Conservation (phyloP, 2,888 invertebrate species). For the Portevinia maculata region DNA sequence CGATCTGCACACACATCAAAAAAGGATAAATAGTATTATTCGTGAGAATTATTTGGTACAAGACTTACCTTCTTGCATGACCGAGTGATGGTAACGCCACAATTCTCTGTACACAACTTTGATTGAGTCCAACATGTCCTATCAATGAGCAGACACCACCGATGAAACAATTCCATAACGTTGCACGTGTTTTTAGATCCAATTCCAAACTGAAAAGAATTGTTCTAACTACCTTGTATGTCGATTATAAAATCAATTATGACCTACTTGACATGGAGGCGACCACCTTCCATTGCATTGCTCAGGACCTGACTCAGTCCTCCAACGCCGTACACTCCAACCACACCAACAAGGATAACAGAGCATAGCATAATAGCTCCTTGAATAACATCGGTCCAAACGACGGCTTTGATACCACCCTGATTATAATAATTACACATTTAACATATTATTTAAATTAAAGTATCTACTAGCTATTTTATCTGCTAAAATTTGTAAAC, state of each 20-base stretch:
- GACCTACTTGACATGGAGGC: constrained; percentile 75
- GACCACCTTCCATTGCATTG: constrained; percentile 76
- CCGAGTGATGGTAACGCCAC: constrained; percentile 85
- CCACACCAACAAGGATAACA: constrained; percentile 77
- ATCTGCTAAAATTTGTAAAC: no score
- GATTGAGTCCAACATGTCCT: constrained; percentile 87
- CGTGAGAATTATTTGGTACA: neutral
- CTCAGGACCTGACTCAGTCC: constrained; percentile 78
- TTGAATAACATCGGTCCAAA: constrained; percentile 83
- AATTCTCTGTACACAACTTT: constrained; percentile 89
- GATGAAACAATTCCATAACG: constrained; percentile 85
- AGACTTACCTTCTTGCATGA: constrained; percentile 83
- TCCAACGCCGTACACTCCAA: constrained; percentile 79
- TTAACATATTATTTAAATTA: no score
- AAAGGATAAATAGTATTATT: neutral
- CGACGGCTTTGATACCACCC: constrained; percentile 82
- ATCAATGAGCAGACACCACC: constrained; percentile 86
- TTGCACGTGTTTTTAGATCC: constrained; percentile 85
- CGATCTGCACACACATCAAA: constrained; percentile 82
- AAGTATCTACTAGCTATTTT: no score
- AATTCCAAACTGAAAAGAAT: constrained; percentile 81
- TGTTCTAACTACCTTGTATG: neutral
- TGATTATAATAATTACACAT: constrained; percentile 61
- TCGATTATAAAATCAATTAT: neutral
- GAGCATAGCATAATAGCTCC: constrained; percentile 78